A percentile compares a stretch with the other conserved stretches of the same genome.
phyloP scores from a whole-genome alignment of 2,113 vertebrate species.

The Lagenorhynchus albirostris region DNA sequence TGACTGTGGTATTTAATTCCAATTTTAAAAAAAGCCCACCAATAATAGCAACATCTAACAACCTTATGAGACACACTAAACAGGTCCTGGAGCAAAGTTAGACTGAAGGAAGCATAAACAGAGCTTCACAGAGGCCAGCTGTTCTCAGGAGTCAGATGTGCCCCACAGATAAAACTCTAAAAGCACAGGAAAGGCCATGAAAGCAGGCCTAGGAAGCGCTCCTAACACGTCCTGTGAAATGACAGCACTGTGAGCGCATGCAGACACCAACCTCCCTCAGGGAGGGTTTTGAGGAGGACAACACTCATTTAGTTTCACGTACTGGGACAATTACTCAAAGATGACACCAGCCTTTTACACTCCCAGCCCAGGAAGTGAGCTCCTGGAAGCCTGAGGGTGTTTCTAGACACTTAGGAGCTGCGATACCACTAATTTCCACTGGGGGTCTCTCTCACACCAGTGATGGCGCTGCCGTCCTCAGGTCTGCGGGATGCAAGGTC shows the following conservation, averaged over 20 bases:
- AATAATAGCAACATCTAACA: not conserved
- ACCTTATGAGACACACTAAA: not conserved
- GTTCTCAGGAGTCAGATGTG: not conserved
- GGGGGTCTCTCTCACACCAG: constrained; percentile 26
- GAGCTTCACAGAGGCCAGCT: not conserved
- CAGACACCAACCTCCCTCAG: not conserved
- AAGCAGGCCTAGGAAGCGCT: not conserved
- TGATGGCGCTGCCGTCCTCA: accelerated
- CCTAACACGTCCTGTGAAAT: not conserved
- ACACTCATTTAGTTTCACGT: not conserved
- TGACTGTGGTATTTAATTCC: not conserved
- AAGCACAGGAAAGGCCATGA: not conserved
- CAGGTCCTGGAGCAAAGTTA: not conserved
- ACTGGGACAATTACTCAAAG: not conserved
- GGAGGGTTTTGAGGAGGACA: not conserved
- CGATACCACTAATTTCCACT: not conserved
- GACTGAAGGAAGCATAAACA: not conserved
- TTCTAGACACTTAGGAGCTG: not conserved
- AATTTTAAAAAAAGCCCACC: not conserved
- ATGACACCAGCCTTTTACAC: accelerated
- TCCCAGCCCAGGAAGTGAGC: not conserved
- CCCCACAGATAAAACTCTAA: not conserved
- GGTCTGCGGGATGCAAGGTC: accelerated
- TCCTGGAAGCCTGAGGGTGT: not conserved
- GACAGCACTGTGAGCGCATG: not conserved